Evolutionary conservation across 2,113 vertebrate genomes (phyloP).

Genomic region (Camelus dromedarius): DNA sequence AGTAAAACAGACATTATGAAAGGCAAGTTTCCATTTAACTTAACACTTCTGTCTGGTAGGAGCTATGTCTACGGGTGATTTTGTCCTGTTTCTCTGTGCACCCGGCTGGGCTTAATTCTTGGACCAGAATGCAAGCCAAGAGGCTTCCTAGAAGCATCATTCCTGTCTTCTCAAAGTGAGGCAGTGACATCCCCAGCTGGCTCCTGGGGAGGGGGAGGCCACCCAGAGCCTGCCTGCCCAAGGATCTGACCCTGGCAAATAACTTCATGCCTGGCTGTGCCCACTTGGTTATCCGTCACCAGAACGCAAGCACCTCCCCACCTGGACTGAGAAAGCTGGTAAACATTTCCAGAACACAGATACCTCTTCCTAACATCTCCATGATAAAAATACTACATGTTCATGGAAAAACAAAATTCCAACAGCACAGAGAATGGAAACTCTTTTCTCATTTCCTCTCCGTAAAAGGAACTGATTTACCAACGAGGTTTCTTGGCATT

Average conservation of each 20-base stretch:
- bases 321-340: neutral
- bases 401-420: neutral
- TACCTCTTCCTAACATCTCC: neutral
- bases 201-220: neutral
- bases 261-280: neutral
- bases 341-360: neutral
- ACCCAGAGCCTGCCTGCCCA: neutral
- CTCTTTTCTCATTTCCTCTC: neutral
- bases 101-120: neutral
- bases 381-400: neutral
- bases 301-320: neutral
- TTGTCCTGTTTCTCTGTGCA: neutral
- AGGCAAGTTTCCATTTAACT: neutral
- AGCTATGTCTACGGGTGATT: neutral
- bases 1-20: neutral
- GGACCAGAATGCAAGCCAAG: neutral
- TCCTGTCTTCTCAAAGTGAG: neutral
- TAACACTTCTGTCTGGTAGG: neutral
- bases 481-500: no score
- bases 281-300: neutral
- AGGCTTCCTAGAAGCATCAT: neutral
- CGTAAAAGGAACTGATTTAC: neutral
- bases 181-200: neutral
- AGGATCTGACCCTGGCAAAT: neutral
- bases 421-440: neutral